A percentile compares a stretch with the other conserved stretches of the same genome.
Conservation (phyloP, 92 coral and sea anemone species). For the Porites cylindrica region DNA sequence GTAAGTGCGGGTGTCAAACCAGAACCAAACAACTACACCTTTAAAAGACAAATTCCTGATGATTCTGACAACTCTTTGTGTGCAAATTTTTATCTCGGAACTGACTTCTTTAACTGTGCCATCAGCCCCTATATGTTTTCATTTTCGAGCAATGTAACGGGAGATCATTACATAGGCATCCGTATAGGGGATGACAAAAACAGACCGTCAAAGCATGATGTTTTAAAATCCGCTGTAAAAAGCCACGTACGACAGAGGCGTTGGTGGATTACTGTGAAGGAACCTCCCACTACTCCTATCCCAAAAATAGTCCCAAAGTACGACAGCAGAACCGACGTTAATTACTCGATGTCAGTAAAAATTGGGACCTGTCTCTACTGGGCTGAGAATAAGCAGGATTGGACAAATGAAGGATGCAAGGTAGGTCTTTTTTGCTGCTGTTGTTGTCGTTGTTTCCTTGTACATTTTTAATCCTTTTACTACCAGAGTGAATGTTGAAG, state of each 20-base stretch:
- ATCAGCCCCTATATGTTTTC: constrained; percentile 64
- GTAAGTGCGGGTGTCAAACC: constrained; percentile 23
- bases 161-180: constrained; percentile 77
- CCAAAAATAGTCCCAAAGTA: constrained; percentile 33
- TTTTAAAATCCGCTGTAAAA: neutral
- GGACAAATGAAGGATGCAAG: constrained; percentile 87
- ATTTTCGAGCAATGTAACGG: constrained; percentile 62
- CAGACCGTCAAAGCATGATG: neutral
- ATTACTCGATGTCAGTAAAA: constrained; percentile 77
- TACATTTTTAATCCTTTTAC: no score
- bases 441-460: no score
- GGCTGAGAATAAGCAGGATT: constrained; percentile 60
- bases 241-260: neutral
- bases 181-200: constrained; percentile 27
- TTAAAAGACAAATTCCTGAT: constrained; percentile 66
- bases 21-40: constrained; percentile 55
- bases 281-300: neutral
- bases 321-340: constrained; percentile 61
- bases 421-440: constrained; percentile 35
- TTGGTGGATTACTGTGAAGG: neutral
- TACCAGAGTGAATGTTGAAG: no score
- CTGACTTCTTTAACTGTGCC: constrained; percentile 50
- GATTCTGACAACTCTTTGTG: constrained; percentile 52
- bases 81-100: neutral
- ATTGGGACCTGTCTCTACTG: constrained; percentile 77